Conservation (phyloP, 2,797 vertebrate genomes). For the Melanitta fusca region DNA sequence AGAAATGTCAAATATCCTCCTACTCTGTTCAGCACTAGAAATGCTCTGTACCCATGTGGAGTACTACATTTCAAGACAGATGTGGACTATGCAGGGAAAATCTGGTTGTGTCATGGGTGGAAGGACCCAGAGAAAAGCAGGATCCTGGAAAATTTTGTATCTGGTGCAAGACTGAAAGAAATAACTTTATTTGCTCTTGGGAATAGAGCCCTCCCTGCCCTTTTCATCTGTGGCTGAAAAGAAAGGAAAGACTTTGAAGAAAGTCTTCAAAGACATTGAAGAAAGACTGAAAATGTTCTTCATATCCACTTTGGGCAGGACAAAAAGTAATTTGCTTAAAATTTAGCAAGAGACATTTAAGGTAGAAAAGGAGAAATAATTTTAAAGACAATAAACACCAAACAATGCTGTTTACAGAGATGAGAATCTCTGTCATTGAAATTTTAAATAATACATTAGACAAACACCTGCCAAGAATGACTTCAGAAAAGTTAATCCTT, state of each 20-base stretch:
- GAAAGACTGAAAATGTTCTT: neutral
- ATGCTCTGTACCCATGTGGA: rapidly evolving
- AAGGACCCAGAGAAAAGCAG: neutral
- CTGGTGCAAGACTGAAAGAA: neutral
- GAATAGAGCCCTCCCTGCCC: neutral
- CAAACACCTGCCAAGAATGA: slow-evolving; percentile 36
- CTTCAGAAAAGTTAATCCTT: slow-evolving; percentile 37
- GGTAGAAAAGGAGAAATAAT: slow-evolving; percentile 7
- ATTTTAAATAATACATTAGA: slow-evolving; percentile 48
- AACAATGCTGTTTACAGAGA: slow-evolving; percentile 31
- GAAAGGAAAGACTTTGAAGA: too few relatives aligned
- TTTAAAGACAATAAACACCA: neutral
- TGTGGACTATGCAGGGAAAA: neutral
- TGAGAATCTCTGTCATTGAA: neutral
- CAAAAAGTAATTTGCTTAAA: neutral
- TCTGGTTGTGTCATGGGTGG: neutral
- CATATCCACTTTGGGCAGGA: neutral
- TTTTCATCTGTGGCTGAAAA: neutral
- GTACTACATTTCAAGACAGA: neutral
- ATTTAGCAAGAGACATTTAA: neutral
- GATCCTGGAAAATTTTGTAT: neutral
- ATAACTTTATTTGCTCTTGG: neutral
- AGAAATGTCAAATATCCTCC: neutral
- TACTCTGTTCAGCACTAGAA: neutral
- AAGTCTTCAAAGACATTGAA: neutral